Evolutionary conservation across 1,140 invertebrate genomes (phyloP).

Genomic region (Euura lappo): DNA sequence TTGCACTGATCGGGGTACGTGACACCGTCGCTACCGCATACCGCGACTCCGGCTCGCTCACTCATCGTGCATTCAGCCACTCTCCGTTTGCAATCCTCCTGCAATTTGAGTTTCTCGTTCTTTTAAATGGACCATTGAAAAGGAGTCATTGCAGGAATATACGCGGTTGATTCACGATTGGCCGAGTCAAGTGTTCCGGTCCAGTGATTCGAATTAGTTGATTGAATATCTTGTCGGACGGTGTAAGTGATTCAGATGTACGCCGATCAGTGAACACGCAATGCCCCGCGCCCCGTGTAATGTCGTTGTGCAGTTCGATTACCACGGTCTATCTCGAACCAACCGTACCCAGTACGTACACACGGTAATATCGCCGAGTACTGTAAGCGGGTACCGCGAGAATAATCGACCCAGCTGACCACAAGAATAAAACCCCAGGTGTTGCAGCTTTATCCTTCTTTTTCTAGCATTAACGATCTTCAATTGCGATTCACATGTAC

Average conservation of each 20-base stretch:
- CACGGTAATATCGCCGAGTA: not conserved
- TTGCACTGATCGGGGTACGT: conserved; percentile 82
- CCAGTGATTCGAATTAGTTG: no score
- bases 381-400: not conserved
- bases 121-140: not conserved
- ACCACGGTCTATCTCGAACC: not conserved
- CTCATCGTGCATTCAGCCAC: conserved; percentile 53
- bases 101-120: conserved; percentile 20
- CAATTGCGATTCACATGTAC: not conserved
- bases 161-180: no score
- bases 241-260: no score
- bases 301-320: no score
- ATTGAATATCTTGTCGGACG: no score
- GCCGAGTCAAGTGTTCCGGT: no score
- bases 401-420: not conserved
- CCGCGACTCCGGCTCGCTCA: conserved; percentile 54
- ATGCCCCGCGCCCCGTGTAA: no score
- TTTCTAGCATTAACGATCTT: not conserved
- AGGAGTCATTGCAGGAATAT: not conserved
- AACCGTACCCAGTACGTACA: not conserved
- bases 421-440: not conserved
- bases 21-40: conserved; percentile 81
- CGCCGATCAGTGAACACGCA: no score
- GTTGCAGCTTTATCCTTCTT: not conserved
- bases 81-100: conserved; percentile 58